These are phyloP conservation scores for Liposcelis brunnea DNA, from an alignment of 2,888 invertebrate genomes.

Conservation along the genomic window DNA sequence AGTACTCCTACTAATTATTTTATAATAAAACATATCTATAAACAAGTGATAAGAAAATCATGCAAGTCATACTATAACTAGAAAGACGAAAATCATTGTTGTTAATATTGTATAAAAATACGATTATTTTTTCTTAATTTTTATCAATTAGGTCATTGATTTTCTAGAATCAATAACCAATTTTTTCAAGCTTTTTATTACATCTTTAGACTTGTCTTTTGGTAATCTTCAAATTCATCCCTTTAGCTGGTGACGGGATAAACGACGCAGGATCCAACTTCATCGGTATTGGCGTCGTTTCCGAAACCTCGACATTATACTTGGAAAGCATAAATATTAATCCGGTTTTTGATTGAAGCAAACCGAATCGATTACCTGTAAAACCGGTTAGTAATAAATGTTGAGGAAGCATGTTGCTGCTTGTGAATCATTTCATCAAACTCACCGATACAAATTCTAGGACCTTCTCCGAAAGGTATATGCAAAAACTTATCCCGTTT, in stretches of 20 bases:
- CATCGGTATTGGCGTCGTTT: conserved; percentile 15
- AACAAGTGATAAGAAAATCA: no score
- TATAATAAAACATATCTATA: no score
- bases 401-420: no score
- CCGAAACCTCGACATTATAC: conserved; percentile 14
- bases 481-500: conserved; percentile 33
- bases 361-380: conserved; percentile 35
- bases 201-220: background rate
- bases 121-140: no score
- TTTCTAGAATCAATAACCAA: no score
- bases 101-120: no score
- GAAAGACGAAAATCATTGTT: no score
- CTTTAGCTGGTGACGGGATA: background rate
- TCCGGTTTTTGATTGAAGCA: conserved; percentile 35
- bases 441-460: conserved; percentile 37
- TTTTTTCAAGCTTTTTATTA: no score
- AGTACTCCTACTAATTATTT: no score
- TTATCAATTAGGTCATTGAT: no score
- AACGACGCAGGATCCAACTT: conserved; percentile 9
- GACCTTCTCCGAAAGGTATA: conserved; percentile 40
- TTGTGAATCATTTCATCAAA: no score
- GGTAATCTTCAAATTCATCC: conserved; percentile 1
- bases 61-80: no score
- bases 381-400: conserved; percentile 14
- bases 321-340: conserved; percentile 29